These are phyloP conservation scores for Scaeva pyrastri DNA, from an alignment of 2,888 invertebrate species.

Conservation along the genomic window DNA sequence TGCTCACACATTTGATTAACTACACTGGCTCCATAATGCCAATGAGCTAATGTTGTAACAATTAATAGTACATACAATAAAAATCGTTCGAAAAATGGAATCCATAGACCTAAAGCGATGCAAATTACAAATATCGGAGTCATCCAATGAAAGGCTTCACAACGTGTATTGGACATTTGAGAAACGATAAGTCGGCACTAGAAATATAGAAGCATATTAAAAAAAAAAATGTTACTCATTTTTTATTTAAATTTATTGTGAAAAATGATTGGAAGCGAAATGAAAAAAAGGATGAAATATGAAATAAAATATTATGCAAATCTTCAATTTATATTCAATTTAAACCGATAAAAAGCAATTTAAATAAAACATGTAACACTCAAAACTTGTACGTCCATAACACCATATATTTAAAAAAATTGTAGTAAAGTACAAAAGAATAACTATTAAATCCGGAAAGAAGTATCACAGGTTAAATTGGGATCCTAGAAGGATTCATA, in stretches of 20 bases:
- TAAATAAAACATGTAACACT: no score
- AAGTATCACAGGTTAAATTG: no score
- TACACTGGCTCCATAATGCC: slow-evolving; percentile 96
- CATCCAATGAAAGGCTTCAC: slow-evolving; percentile 88
- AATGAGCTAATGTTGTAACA: slow-evolving; percentile 90
- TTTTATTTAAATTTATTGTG: not conserved
- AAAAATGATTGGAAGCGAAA: not conserved
- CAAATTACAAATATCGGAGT: slow-evolving; percentile 81
- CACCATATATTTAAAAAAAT: no score
- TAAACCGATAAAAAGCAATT: no score
- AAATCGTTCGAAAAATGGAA: slow-evolving; percentile 86
- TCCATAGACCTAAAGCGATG: slow-evolving; percentile 80
- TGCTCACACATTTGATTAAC: slow-evolving; percentile 98
- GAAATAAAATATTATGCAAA: no score
- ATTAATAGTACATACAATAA: slow-evolving; percentile 90
- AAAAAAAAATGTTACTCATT: not conserved
- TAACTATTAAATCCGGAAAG: no score
- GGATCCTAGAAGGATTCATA: no score
- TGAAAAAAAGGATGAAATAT: not conserved
- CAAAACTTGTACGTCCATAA: no score
- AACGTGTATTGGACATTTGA: slow-evolving; percentile 97
- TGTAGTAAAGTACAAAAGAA: no score
- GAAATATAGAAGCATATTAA: slow-evolving; percentile 78
- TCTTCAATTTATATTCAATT: no score
- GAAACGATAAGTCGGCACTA: slow-evolving; percentile 98